A percentile compares a stretch with the other conserved stretches of the same genome.
Evolutionary conservation across 2,888 invertebrate species (phyloP).

Genomic region (Brachyptera putata): DNA sequence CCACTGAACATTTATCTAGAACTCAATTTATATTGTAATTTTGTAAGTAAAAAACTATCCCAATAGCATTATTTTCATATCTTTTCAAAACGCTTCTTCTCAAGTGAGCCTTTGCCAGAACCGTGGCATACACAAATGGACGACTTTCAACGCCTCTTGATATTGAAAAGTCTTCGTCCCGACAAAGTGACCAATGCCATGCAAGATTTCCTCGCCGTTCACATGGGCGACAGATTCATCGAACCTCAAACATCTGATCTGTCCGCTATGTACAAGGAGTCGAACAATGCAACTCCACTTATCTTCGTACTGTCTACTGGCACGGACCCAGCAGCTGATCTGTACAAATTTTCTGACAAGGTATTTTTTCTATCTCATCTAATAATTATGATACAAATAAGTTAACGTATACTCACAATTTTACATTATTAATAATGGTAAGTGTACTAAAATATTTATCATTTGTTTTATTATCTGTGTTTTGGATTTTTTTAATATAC

Average conservation of each 20-base stretch:
- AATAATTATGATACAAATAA: too few species aligned
- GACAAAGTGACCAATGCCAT: slow-evolving; percentile 81
- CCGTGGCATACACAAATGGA: slow-evolving; percentile 60
- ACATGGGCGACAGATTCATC: slow-evolving; percentile 74
- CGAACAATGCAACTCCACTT: slow-evolving; percentile 70
- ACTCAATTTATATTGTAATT: too few species aligned
- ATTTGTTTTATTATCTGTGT: too few species aligned
- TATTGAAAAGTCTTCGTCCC: slow-evolving; percentile 74
- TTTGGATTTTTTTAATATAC: too few species aligned
- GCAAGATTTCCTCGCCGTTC: slow-evolving; percentile 64
- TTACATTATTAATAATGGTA: too few species aligned
- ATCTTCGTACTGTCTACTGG: slow-evolving; percentile 88
- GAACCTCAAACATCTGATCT: slow-evolving; percentile 84
- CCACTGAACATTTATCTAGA: too few species aligned
- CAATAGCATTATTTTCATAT: too few species aligned
- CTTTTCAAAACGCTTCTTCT: too few species aligned
- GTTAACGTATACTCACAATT: too few species aligned
- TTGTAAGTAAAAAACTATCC: too few species aligned
- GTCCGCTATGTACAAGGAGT: slow-evolving; percentile 74
- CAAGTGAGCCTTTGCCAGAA: slow-evolving; percentile 61
- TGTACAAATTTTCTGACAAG: slow-evolving; percentile 79
- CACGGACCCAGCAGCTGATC: slow-evolving; percentile 78
- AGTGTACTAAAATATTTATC: too few species aligned
- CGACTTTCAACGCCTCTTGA: slow-evolving; percentile 70
- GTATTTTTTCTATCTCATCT: slow-evolving; percentile 35